Conservation (phyloP, 1,140 invertebrate genomes). For the Plodia interpunctella region DNA sequence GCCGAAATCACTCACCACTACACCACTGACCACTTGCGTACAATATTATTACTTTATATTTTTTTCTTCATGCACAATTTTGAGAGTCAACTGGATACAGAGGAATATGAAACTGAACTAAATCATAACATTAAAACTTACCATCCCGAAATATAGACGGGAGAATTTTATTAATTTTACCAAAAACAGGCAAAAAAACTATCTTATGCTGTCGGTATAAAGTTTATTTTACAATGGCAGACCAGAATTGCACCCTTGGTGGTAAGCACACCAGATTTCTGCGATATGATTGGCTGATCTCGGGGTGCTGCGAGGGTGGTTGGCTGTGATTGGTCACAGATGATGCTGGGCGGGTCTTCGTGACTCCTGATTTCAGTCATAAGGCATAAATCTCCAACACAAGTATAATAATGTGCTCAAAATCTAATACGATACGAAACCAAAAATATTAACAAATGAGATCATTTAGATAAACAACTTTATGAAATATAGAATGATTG, state of each 20-base stretch:
- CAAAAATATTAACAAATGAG: background rate
- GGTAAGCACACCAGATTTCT: conserved; percentile 47
- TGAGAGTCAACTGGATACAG: conserved; percentile 15
- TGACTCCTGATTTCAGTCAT: conserved; percentile 26
- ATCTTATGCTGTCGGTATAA: conserved; percentile 8
- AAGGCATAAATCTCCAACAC: conserved; percentile 1
- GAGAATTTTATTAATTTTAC: conserved; percentile 49
- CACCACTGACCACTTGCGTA: conserved; percentile 9
- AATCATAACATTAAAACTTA: conserved; percentile 55
- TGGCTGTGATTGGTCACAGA: conserved; percentile 48
- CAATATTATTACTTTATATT: background rate
- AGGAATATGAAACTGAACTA: conserved; percentile 43
- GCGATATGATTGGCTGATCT: conserved; percentile 41
- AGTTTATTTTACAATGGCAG: conserved; percentile 14
- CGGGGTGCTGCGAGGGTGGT: conserved; percentile 43
- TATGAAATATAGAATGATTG: too few species aligned
- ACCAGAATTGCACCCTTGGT: conserved; percentile 31
- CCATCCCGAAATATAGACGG: conserved; percentile 35
- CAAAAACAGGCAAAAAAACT: conserved; percentile 13
- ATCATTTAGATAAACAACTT: background rate
- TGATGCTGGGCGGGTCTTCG: conserved; percentile 46
- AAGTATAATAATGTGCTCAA: background rate
- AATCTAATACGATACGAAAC: background rate
- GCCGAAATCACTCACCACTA: conserved; percentile 27
- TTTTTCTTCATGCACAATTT: background rate